These are phyloP conservation scores for Harmothoe impar DNA, from an alignment of 2,888 invertebrate species.

Conservation along the genomic window DNA sequence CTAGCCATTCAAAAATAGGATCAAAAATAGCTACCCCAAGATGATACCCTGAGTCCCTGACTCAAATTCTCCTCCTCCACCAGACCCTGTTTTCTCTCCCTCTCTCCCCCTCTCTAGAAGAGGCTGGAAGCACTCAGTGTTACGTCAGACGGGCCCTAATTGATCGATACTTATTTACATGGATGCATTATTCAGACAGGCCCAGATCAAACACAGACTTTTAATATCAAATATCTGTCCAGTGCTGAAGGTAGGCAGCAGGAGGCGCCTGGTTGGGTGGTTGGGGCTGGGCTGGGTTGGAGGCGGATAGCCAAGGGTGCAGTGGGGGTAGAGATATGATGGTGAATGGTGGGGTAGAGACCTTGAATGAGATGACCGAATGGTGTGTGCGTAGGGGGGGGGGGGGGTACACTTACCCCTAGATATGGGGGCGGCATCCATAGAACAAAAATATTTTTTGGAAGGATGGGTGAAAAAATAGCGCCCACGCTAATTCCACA, in stretches of 20 bases:
- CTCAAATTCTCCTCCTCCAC: no score
- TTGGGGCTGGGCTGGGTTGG: neutral
- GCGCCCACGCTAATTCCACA: no score
- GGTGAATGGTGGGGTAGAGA: neutral
- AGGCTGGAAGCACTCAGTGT: neutral
- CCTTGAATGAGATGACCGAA: no score
- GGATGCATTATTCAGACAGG: conserved; percentile 43
- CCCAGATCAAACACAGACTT: conserved; percentile 42
- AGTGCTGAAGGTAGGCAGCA: neutral
- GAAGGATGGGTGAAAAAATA: no score
- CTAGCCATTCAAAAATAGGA: no score
- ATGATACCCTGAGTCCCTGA: no score
- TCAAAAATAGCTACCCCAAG: no score
- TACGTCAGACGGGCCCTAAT: conserved; percentile 48
- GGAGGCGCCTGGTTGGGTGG: neutral
- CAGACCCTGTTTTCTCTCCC: no score
- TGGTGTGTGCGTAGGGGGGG: no score
- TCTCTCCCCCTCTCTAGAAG: neutral
- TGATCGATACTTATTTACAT: conserved; percentile 46
- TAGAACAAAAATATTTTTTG: no score
- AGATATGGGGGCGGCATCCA: no score
- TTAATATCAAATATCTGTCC: conserved; percentile 44
- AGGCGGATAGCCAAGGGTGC: neutral
- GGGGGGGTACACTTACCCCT: no score
- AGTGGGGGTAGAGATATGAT: neutral